Base-by-base conservation (phyloP, 2,113 vertebrate genomes). In the Patagioenas fasciata region DNA sequence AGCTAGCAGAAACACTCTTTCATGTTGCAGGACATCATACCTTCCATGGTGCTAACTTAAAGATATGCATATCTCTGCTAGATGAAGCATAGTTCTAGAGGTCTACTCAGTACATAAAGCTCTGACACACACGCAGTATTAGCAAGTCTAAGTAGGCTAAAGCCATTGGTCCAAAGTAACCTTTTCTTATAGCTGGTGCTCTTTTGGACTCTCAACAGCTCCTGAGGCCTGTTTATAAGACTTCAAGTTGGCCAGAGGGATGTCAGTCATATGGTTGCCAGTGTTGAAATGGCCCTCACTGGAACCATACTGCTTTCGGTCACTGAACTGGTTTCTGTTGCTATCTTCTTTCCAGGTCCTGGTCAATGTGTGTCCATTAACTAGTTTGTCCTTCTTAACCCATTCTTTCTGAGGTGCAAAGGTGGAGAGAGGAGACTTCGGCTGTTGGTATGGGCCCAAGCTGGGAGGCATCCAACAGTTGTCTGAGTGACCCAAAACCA, bases 401-500 rank as follows among this genome's bases (percentile, higher is more conserved):
- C 99, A 99, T 97, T 99, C 99, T 97, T 99, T 99, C 97, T 99
- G 99, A 96, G 98, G 95, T 75, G 98, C 98, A 97, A 99, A 99
- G 88, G 98, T 98, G 74, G 99, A 99, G 80, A 99, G 98, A 53
- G 99, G 99, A 50, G 99, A 99, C 92, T 99, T 99, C 56, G 99
- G 99, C 93, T 99, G 99, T 94, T 99, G 99, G 96, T 99, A 99
- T 24, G 99, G 96, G 91, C 98, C 98, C 93, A 99, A 96, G 53
- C 97, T 98, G 15, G 99, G 99, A 42, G 99, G 99, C 99, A 99
- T 99, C 99, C 99, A 99, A 97, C 99, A 99, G 98, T 99, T 99
- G 98, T 99, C 99, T 72, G 99, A 99, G 94, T 99, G 99, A 95
- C 99, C 99, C 92, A 99, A 98, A 93, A 99, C 98, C 60, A 99